A percentile compares a stretch with the other conserved stretches of the same genome.
These are phyloP conservation scores for Clamator glandarius DNA, from an alignment of 2,797 vertebrate genomes.

Conservation along the genomic window DNA sequence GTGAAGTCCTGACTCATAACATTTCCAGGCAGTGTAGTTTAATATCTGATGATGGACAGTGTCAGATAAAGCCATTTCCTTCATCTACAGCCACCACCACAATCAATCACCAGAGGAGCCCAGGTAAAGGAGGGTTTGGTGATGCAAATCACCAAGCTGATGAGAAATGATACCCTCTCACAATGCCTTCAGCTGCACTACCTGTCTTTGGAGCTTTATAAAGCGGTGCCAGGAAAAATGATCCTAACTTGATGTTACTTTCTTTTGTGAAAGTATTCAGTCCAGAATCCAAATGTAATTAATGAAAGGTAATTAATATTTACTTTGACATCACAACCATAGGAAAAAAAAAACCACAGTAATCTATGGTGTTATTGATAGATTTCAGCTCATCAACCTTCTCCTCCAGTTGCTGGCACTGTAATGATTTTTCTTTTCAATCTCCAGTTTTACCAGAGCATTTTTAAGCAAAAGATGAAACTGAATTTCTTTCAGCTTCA, in stretches of 20 bases:
- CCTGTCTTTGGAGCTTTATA: not conserved
- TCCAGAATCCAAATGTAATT: not conserved
- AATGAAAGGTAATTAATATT: not conserved
- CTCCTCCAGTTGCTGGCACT: not conserved
- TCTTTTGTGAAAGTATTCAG: not conserved
- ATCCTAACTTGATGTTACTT: accelerated
- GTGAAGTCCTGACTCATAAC: not conserved
- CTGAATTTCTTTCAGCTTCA: not conserved
- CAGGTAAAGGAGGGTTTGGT: not conserved
- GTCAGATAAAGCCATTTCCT: not conserved
- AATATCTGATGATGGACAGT: not conserved
- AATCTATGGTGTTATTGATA: not conserved
- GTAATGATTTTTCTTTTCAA: not conserved
- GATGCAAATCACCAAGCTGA: not conserved
- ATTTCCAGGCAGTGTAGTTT: not conserved
- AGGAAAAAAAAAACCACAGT: no score
- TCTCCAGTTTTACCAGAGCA: not conserved
- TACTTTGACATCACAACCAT: not conserved
- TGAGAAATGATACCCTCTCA: not conserved
- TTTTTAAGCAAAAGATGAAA: not conserved
- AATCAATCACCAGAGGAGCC: not conserved
- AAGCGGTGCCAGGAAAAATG: no score
- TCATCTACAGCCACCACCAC: not conserved
- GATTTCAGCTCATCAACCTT: not conserved
- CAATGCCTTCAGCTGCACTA: not conserved